These are phyloP conservation scores for Poecilia picta DNA, from an alignment of 2,797 vertebrate genomes.

Conservation along the genomic window DNA sequence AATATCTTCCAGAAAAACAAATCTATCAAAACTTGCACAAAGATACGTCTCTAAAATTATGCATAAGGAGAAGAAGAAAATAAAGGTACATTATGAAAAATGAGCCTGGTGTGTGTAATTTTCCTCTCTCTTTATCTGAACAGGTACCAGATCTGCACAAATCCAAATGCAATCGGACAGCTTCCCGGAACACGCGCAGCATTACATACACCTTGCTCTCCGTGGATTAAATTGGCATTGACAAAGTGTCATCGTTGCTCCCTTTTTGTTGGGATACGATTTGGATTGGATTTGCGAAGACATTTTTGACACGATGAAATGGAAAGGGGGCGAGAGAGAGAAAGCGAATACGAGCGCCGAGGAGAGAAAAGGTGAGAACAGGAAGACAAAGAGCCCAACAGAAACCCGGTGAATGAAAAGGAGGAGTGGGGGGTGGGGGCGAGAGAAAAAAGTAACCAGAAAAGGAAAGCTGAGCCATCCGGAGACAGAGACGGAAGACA, in stretches of 20 bases:
- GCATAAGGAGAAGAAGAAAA: slow-evolving; percentile 42
- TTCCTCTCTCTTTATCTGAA: slow-evolving; percentile 43
- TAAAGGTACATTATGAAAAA: slow-evolving; percentile 69
- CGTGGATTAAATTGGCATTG: slow-evolving; percentile 71
- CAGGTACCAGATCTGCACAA: slow-evolving; percentile 65
- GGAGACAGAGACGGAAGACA: slow-evolving; percentile 52
- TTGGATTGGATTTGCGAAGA: slow-evolving; percentile 70
- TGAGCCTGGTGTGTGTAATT: slow-evolving; percentile 58
- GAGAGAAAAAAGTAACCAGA: slow-evolving; percentile 50
- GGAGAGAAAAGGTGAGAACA: slow-evolving; percentile 50
- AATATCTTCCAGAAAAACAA: slow-evolving; percentile 56
- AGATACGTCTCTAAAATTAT: slow-evolving; percentile 33
- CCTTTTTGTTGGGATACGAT: slow-evolving; percentile 63
- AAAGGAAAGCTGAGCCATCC: slow-evolving; percentile 34
- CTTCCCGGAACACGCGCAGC: slow-evolving; percentile 67
- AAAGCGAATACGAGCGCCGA: slow-evolving; percentile 13
- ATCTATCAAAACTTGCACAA: slow-evolving; percentile 63
- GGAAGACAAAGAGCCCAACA: slow-evolving; percentile 50
- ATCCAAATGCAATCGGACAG: slow-evolving; percentile 75
- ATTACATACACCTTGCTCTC: slow-evolving; percentile 67
- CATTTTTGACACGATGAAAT: slow-evolving; percentile 57
- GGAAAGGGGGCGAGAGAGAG: slow-evolving; percentile 35
- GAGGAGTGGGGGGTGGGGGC: not conserved
- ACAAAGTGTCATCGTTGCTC: slow-evolving; percentile 72
- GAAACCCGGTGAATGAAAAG: slow-evolving; percentile 25